phyloP scores from a whole-genome alignment of 1,140 invertebrate species.

The Adoxophyes honmai region DNA sequence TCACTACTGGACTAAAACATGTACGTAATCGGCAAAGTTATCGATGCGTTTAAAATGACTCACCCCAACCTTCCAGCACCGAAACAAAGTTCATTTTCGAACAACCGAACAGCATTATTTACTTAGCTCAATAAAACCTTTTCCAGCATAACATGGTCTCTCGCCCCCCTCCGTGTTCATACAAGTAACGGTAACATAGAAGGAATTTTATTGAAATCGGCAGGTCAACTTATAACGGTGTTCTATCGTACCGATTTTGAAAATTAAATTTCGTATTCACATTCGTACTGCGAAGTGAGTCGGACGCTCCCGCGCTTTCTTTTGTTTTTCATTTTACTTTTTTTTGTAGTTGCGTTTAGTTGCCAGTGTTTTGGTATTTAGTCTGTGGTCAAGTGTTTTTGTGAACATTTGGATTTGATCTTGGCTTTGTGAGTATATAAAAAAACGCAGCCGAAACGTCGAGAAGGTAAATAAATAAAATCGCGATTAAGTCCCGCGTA shows the following conservation, averaged over 20 bases:
- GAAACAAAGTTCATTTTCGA: slow-evolving; percentile 24
- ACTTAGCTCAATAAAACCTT: slow-evolving; percentile 18
- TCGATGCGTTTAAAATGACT: slow-evolving; percentile 11
- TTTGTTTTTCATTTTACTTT: slow-evolving; percentile 30
- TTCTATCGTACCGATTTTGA: slow-evolving; percentile 49
- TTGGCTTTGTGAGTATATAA: too few species aligned
- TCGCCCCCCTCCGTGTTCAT: slow-evolving; percentile 19
- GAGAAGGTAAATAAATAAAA: too few species aligned
- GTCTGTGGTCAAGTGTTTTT: slow-evolving; percentile 22
- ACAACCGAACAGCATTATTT: slow-evolving; percentile 14
- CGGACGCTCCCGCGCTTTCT: slow-evolving; percentile 39
- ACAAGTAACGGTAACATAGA: not conserved
- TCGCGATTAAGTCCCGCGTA: too few species aligned
- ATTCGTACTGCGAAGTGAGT: slow-evolving; percentile 38
- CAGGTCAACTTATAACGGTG: slow-evolving; percentile 33
- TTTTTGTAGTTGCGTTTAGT: slow-evolving; percentile 27
- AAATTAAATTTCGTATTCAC: slow-evolving; percentile 56
- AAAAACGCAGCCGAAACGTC: too few species aligned
- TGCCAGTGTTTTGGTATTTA: slow-evolving; percentile 20
- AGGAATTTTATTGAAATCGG: slow-evolving; percentile 24
- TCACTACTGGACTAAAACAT: slow-evolving; percentile 46
- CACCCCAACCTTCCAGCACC: slow-evolving; percentile 11
- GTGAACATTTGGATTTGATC: not conserved
- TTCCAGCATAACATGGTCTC: slow-evolving; percentile 36
- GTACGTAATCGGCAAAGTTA: slow-evolving; percentile 41